Evolutionary conservation across 2,888 invertebrate genomes (phyloP).

Genomic region (Meiosimyza platycephala): DNA sequence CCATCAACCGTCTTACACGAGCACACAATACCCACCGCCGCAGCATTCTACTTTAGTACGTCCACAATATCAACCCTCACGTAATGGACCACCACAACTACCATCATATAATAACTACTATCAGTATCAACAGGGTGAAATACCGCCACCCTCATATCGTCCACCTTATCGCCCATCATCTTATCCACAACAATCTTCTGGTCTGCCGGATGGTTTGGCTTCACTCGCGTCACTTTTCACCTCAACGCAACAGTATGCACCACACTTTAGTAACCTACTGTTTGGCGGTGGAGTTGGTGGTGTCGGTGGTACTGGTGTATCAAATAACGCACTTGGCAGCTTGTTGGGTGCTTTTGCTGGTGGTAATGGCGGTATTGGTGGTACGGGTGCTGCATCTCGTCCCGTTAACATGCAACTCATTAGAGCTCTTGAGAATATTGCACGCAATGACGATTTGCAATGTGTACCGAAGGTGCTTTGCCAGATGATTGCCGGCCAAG

Average conservation of each 20-base stretch:
- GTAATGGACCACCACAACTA: constrained; percentile 18
- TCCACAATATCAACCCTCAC: constrained; percentile 29
- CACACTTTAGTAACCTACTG: constrained; percentile 64
- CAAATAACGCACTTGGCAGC: constrained; percentile 55
- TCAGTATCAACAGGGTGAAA: constrained; percentile 60
- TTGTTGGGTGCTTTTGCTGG: constrained; percentile 61
- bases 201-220: constrained; percentile 51
- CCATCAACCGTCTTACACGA: constrained; percentile 22
- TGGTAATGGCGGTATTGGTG: constrained; percentile 29
- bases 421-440: constrained; percentile 72
- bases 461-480: constrained; percentile 85
- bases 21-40: constrained; percentile 24
- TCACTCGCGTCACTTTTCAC: constrained; percentile 56
- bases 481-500: constrained; percentile 75
- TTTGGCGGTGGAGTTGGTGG: constrained; percentile 49
- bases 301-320: constrained; percentile 37
- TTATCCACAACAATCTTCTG: constrained; percentile 11
- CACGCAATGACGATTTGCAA: constrained; percentile 79
- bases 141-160: constrained; percentile 51
- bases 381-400: constrained; percentile 43
- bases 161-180: constrained; percentile 40
- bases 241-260: constrained; percentile 60
- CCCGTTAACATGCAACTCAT: constrained; percentile 64
- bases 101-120: constrained; percentile 54
- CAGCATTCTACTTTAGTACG: constrained; percentile 54